A percentile compares a stretch with the other conserved stretches of the same genome.
Evolutionary conservation across 2,113 vertebrate genomes (phyloP).

Genomic region (Hystrix cristata): DNA sequence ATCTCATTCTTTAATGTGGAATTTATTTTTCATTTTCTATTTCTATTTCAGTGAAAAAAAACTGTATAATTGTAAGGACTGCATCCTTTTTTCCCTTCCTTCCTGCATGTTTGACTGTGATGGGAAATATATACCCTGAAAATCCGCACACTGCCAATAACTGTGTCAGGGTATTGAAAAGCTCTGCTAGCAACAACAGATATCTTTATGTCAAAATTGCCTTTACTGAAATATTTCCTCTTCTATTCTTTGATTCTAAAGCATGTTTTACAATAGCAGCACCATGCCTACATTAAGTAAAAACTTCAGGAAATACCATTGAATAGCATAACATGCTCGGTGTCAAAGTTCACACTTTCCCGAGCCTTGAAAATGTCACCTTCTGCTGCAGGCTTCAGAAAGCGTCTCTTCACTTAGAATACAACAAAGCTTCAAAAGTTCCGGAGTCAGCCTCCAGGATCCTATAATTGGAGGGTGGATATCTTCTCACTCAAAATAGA

Average conservation of each 20-base stretch:
- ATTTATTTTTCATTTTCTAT: slow-evolving; percentile 44
- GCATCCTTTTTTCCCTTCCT: not conserved
- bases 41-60: slow-evolving; percentile 37
- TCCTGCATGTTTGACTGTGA: slow-evolving; percentile 29
- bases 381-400: slow-evolving; percentile 68
- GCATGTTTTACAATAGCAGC: slow-evolving; percentile 66
- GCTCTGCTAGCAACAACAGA: slow-evolving; percentile 51
- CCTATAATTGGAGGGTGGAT: slow-evolving; percentile 61
- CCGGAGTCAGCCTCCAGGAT: not conserved
- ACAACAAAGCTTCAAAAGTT: slow-evolving; percentile 78
- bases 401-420: slow-evolving; percentile 62
- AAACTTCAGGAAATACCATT: slow-evolving; percentile 69
- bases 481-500: slow-evolving; percentile 57
- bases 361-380: slow-evolving; percentile 70
- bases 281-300: slow-evolving; percentile 58
- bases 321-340: slow-evolving; percentile 60
- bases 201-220: slow-evolving; percentile 74
- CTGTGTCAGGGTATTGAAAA: slow-evolving; percentile 51
- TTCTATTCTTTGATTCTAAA: slow-evolving; percentile 70
- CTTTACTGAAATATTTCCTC: slow-evolving; percentile 66
- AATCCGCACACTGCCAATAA: not conserved
- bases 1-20: not conserved
- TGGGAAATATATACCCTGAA: slow-evolving; percentile 10
- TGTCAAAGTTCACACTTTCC: slow-evolving; percentile 72
- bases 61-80: not conserved